phyloP scores from a whole-genome alignment of 2,888 invertebrate species.

The Caenorhabditis zanzibari region DNA sequence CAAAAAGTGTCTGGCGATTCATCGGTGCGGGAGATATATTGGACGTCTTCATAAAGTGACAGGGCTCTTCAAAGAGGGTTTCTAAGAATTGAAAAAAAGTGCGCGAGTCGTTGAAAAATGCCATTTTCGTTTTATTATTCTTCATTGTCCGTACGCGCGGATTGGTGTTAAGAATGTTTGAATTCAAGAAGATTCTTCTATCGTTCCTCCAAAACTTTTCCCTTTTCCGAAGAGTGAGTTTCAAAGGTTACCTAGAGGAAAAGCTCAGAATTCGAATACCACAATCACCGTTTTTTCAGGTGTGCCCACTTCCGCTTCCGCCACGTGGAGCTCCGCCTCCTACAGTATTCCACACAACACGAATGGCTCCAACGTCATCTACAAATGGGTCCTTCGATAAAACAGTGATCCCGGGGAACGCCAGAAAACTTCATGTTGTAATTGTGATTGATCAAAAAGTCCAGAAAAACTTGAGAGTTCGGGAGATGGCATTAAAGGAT shows the following conservation, averaged over 20 bases:
- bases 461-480: slow-evolving; percentile 77
- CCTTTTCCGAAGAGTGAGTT: slow-evolving; percentile 9
- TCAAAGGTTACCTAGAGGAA: background rate
- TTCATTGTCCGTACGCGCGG: background rate
- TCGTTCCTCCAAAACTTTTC: slow-evolving; percentile 16
- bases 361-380: slow-evolving; percentile 48
- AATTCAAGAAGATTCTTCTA: background rate
- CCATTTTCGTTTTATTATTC: slow-evolving; percentile 24
- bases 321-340: slow-evolving; percentile 66
- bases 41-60: slow-evolving; percentile 55
- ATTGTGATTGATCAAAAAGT: slow-evolving; percentile 82
- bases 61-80: slow-evolving; percentile 22
- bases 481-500: slow-evolving; percentile 80
- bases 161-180: slow-evolving; percentile 12
- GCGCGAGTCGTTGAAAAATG: slow-evolving; percentile 16
- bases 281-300: slow-evolving; percentile 20
- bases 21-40: slow-evolving; percentile 47
- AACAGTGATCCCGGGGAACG: slow-evolving; percentile 44
- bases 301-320: slow-evolving; percentile 63
- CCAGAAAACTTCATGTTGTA: slow-evolving; percentile 80
- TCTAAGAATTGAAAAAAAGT: slow-evolving; percentile 22
- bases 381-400: slow-evolving; percentile 54
- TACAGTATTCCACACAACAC: slow-evolving; percentile 50
- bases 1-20: slow-evolving; percentile 23
- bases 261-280: background rate